Evolutionary conservation across 2,888 invertebrate genomes (phyloP).

Genomic region (Mesoligia furuncula): DNA sequence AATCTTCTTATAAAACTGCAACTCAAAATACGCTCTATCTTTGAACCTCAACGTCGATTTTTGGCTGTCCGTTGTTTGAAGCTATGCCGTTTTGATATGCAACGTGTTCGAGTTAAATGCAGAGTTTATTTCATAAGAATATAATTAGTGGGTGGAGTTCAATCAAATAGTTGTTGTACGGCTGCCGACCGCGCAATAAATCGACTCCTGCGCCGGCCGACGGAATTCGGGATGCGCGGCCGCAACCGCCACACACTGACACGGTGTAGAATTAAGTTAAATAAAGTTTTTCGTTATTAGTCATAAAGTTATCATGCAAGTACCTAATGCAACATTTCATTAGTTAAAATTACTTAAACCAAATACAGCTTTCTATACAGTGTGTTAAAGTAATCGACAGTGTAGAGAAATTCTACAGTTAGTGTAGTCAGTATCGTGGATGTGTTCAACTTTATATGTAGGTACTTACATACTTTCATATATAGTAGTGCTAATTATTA

Average conservation of each 20-base stretch:
- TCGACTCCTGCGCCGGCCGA: slow-evolving; percentile 67
- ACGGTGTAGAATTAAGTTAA: not conserved
- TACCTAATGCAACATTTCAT: not conserved
- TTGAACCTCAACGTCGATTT: slow-evolving; percentile 9
- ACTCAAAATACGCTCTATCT: slow-evolving; percentile 26
- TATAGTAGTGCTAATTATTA: too few relatives aligned
- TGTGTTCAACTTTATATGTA: not conserved
- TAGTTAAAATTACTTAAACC: not conserved
- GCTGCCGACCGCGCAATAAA: slow-evolving; percentile 76
- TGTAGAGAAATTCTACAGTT: not conserved
- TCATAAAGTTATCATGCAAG: not conserved
- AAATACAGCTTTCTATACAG: not conserved
- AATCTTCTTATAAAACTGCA: slow-evolving; percentile 25
- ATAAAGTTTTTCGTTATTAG: slow-evolving; percentile 7
- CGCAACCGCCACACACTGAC: slow-evolving; percentile 18
- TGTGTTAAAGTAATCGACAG: not conserved
- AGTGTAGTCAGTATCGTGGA: not conserved
- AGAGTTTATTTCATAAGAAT: slow-evolving; percentile 89
- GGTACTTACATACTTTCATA: not conserved
- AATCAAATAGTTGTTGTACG: slow-evolving; percentile 83
- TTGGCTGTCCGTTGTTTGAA: not conserved
- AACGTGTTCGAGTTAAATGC: slow-evolving; percentile 79
- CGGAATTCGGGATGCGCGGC: slow-evolving; percentile 42
- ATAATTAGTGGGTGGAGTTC: slow-evolving; percentile 90
- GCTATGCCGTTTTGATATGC: slow-evolving; percentile 55